Base-by-base conservation (phyloP, 2,888 invertebrate genomes). In the Lepidonotus clava region DNA sequence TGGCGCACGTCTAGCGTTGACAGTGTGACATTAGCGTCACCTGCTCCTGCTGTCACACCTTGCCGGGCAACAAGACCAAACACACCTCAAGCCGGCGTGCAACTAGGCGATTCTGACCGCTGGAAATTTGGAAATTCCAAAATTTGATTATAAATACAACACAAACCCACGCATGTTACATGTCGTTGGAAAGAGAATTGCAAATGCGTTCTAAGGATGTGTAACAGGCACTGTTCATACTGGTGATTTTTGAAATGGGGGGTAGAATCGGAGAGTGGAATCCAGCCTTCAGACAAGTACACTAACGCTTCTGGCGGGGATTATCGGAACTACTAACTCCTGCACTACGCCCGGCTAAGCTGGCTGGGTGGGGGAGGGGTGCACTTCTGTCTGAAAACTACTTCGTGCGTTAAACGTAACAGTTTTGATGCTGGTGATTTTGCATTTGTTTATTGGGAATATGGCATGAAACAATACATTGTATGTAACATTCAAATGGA, bases 241-340 rank as follows among this genome's bases (percentile, higher is more conserved):
- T 18, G 18, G 8, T 46, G 18, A 18, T 18, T 11, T 18, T 18
- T 46, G 46, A 6, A 6, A 18, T 18, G 18, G 46, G 8, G 46
- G 46, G 6, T 46, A 6, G 46, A 6, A 46, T 18, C 6, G 46
- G 46, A 18, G 8, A 46, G 18, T 18, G 46, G 8, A 6, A 46
- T 11, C 6, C 46, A 46, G 18, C 6, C 28, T 61, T 11, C 28
- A 11, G 28, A n/a, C 61, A n/a, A 32, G 61, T 61, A 61, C 61
- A 61, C 61, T 61, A 61, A 61, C 61, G 61, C 61, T 32, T 28
- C 61, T 61, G 61, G 61, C 28, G 61, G 28, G 28, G 61, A 61
- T 61, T 61, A 61, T 1, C 4, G 61, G 61, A 61, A 61, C 61
- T 61, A 61, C 61, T 61, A 61, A 61, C 61, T 61, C 61, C 61